Percentiles rank a stretch among this genome's conserved stretches.
phyloP scores from a whole-genome alignment of 35 echinoderm and acorn worm species.

The Amphiura filiformis region DNA sequence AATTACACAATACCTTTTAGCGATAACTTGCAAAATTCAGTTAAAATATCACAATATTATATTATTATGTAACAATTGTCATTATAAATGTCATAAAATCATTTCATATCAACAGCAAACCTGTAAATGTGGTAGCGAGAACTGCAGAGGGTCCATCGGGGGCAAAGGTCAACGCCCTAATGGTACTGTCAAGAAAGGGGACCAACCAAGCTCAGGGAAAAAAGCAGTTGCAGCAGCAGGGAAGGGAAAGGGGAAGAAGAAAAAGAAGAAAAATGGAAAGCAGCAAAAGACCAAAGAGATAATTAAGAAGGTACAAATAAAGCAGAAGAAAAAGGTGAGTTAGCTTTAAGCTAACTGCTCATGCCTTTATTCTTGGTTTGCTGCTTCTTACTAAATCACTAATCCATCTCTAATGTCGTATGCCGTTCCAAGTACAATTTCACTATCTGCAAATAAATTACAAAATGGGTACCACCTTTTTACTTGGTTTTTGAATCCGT shows the following conservation, averaged over 20 bases:
- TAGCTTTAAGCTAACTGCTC: neutral
- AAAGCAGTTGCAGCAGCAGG: conserved; percentile 41
- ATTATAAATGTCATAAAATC: no score
- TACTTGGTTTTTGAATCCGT: no score
- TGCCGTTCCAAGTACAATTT: no score
- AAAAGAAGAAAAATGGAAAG: conserved; percentile 54
- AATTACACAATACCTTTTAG: no score
- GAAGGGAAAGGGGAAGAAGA: conserved; percentile 48
- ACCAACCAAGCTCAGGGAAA: conserved; percentile 20
- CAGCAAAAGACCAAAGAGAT: conserved; percentile 9
- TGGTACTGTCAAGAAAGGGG: conserved; percentile 48
- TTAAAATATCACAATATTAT: no score
- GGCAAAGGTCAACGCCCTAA: conserved; percentile 67
- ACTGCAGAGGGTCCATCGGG: conserved; percentile 80
- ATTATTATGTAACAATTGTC: no score
- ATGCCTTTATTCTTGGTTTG: neutral
- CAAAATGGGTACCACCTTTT: no score
- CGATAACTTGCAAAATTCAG: no score
- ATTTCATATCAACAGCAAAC: conserved; percentile 83
- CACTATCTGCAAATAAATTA: no score
- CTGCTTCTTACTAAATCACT: conserved; percentile 2
- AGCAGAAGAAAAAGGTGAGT: neutral
- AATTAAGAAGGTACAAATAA: neutral
- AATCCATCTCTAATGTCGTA: neutral
- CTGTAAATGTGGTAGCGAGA: conserved; percentile 68